Evolutionary conservation across 2,888 invertebrate genomes (phyloP).

Genomic region (Rambutsinella grinnellia): DNA sequence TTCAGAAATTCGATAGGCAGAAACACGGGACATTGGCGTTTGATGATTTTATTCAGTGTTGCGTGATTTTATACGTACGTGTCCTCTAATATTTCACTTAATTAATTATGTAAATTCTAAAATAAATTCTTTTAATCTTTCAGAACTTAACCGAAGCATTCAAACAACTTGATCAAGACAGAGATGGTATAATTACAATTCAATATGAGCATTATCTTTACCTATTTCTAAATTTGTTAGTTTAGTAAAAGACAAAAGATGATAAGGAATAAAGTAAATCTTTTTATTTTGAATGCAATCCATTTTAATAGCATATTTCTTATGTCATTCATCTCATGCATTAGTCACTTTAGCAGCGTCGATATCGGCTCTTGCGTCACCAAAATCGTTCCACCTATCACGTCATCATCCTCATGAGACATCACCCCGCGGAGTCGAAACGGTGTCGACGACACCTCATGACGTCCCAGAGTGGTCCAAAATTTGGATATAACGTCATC

Average conservation of each 20-base stretch:
- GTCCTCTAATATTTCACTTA: conserved; percentile 6
- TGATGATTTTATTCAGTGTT: conserved; percentile 98
- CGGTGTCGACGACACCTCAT: no score
- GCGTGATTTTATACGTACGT: conserved; percentile 92
- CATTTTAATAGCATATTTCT: no score
- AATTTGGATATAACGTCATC: no score
- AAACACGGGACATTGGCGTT: conserved; percentile 91
- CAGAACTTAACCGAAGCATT: conserved; percentile 93
- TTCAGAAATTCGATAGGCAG: conserved; percentile 93
- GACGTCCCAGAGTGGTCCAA: no score
- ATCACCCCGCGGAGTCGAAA: no score
- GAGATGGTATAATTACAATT: conserved; percentile 93
- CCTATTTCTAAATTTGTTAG: conserved; percentile 24
- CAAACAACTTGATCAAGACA: conserved; percentile 88
- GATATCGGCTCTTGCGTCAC: no score
- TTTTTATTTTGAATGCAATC: no score
- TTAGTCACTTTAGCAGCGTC: no score
- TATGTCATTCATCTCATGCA: no score
- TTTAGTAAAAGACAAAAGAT: background rate
- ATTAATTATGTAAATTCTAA: background rate
- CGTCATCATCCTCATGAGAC: no score
- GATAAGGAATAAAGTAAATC: no score
- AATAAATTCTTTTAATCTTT: conserved; percentile 66
- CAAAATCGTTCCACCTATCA: no score
- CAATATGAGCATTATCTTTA: conserved; percentile 93